phyloP scores from a whole-genome alignment of 1,140 invertebrate species.

The Cydia amplana region DNA sequence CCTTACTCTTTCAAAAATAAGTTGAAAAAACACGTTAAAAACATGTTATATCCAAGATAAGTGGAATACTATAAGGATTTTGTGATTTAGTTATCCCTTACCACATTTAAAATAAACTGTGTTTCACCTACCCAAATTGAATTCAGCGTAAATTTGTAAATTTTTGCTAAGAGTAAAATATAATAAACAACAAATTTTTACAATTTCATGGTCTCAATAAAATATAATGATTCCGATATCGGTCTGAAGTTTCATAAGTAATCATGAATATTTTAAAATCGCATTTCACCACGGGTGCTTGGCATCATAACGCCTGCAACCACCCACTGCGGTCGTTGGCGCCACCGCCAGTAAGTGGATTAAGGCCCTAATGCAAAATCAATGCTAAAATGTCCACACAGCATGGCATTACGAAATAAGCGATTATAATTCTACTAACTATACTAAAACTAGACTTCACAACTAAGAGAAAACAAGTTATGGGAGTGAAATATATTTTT shows the following conservation, averaged over 20 bases:
- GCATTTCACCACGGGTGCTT: neutral
- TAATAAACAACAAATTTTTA: neutral
- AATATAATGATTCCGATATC: neutral
- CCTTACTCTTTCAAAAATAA: neutral
- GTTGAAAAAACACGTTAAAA: neutral
- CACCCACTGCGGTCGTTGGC: conserved; percentile 3
- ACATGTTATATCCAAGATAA: neutral
- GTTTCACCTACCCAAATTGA: neutral
- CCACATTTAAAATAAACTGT: neutral
- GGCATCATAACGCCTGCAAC: neutral
- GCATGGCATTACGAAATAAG: conserved; percentile 13
- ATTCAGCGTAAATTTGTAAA: neutral
- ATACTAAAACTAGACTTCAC: conserved; percentile 46
- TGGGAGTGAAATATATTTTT: conserved; percentile 11
- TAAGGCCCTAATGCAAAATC: conserved; percentile 13
- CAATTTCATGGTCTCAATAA: neutral
- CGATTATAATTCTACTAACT: conserved; percentile 40
- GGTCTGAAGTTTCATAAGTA: neutral
- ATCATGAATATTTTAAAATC: conserved; percentile 5
- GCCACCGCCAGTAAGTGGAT: neutral
- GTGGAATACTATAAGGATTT: neutral
- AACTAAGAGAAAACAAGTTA: conserved; percentile 48
- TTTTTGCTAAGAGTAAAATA: neutral
- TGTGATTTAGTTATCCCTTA: neutral
- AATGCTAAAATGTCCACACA: conserved; percentile 12